Evolutionary conservation across 2,797 vertebrate species (phyloP).

Genomic region (Notolepis coatsorum): DNA sequence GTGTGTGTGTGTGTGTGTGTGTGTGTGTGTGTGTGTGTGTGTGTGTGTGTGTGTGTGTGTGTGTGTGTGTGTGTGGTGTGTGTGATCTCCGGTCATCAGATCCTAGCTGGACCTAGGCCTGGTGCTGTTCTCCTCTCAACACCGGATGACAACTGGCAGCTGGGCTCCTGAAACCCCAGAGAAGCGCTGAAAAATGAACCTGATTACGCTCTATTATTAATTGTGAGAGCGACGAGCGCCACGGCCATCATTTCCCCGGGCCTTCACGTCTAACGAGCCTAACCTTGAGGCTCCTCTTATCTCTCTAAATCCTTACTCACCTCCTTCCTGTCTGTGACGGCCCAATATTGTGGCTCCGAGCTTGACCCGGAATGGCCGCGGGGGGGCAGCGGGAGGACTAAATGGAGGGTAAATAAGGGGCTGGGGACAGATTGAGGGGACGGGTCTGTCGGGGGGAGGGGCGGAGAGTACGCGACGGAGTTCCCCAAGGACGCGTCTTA

Average conservation of each 20-base stretch:
- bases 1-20: conserved; percentile 3
- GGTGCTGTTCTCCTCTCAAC: conserved; percentile 54
- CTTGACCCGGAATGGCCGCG: conserved; percentile 57
- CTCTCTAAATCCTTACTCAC: conserved; percentile 69
- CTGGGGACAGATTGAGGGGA: conserved; percentile 70
- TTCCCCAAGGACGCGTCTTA: conserved; percentile 62
- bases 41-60: neutral
- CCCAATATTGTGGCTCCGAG: conserved; percentile 48
- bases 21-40: neutral
- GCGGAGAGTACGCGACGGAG: conserved; percentile 44
- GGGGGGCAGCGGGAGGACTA: conserved; percentile 48
- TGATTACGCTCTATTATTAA: conserved; percentile 72
- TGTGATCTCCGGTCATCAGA: conserved; percentile 33
- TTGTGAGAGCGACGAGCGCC: conserved; percentile 46
- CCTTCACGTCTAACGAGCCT: conserved; percentile 12
- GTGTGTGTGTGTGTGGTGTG: conserved; percentile 4
- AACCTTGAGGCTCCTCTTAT: conserved; percentile 53
- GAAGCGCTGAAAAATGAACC: conserved; percentile 53
- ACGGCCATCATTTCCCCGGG: conserved; percentile 48
- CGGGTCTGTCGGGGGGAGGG: conserved; percentile 13
- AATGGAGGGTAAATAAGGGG: conserved; percentile 56
- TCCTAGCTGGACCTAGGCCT: conserved; percentile 29
- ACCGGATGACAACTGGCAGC: conserved; percentile 66
- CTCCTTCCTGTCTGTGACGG: conserved; percentile 66
- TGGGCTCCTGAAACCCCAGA: conserved; percentile 55